These are phyloP conservation scores for Pollicipes pollicipes DNA, from an alignment of 1,140 invertebrate species.

Conservation along the genomic window DNA sequence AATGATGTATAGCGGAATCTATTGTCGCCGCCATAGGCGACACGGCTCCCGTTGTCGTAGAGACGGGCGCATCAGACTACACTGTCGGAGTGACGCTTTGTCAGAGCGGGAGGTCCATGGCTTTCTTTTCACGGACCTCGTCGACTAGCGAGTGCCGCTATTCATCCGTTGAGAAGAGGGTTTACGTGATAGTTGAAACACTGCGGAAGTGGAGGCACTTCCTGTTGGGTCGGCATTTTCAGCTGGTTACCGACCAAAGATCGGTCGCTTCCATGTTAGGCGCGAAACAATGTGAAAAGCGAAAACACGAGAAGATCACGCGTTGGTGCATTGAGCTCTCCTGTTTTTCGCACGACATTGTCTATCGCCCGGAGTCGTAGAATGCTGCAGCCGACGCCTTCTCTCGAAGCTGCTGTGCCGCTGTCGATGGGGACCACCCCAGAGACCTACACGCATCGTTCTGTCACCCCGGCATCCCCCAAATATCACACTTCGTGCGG, in stretches of 20 bases:
- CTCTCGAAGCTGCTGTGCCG: too few species aligned
- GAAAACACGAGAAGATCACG: not conserved
- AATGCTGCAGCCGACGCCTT: too few species aligned
- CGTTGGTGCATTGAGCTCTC: too few species aligned
- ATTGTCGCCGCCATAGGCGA: not conserved
- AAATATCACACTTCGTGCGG: too few species aligned
- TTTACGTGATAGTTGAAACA: not conserved
- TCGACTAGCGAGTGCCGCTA: not conserved
- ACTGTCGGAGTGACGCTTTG: not conserved
- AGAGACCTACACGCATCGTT: too few species aligned
- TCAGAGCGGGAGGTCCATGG: not conserved
- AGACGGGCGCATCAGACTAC: not conserved
- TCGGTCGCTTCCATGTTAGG: not conserved
- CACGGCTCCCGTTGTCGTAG: not conserved
- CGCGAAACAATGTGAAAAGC: not conserved
- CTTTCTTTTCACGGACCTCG: not conserved
- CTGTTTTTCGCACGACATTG: too few species aligned
- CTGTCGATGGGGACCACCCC: too few species aligned
- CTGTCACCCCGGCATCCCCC: too few species aligned
- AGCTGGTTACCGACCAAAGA: not conserved
- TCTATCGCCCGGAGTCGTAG: too few species aligned
- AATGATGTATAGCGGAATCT: not conserved
- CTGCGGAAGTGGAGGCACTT: not conserved
- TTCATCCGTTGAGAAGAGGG: too few species aligned
- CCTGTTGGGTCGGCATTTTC: not conserved